phyloP scores from a whole-genome alignment of 2,888 invertebrate species.

The Pherbina coryleti region DNA sequence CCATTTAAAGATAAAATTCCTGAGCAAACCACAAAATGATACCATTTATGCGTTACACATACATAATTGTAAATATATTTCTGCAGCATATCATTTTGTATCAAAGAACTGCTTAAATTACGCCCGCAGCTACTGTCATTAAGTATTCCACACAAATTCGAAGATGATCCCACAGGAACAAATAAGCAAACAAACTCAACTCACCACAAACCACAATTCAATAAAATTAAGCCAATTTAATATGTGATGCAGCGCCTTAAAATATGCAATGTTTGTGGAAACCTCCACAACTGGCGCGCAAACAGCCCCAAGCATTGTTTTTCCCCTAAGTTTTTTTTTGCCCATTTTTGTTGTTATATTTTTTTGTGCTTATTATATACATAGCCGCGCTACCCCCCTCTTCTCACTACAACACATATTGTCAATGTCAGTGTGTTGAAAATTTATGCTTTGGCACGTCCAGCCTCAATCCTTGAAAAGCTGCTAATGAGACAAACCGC shows the following conservation, averaged over 20 bases:
- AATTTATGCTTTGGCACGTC: conserved; percentile 35
- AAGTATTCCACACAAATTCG: conserved; percentile 17
- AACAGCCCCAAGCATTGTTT: neutral
- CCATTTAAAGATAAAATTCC: too few relatives aligned
- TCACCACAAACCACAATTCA: neutral
- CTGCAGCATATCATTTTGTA: neutral
- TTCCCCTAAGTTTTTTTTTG: neutral
- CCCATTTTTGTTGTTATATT: neutral
- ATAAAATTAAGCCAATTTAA: conserved; percentile 21
- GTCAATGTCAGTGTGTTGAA: conserved; percentile 26
- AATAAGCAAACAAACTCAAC: neutral
- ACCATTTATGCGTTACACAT: too few relatives aligned
- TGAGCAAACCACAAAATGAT: too few relatives aligned
- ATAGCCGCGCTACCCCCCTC: neutral
- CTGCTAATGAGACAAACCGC: conserved; percentile 64
- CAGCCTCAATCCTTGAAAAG: conserved; percentile 30
- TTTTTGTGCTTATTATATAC: neutral
- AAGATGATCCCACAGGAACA: conserved; percentile 2
- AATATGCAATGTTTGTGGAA: conserved; percentile 16
- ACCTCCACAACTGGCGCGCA: neutral
- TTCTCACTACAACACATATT: neutral
- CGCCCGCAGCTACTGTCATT: conserved; percentile 20
- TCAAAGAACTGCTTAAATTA: neutral
- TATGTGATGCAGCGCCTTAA: neutral
- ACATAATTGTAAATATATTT: too few relatives aligned